Evolutionary conservation across 2,797 vertebrate genomes (phyloP), one percentile per base, ranked within the genome.

Genomic region (Philypnodon macrostomus): DNA sequence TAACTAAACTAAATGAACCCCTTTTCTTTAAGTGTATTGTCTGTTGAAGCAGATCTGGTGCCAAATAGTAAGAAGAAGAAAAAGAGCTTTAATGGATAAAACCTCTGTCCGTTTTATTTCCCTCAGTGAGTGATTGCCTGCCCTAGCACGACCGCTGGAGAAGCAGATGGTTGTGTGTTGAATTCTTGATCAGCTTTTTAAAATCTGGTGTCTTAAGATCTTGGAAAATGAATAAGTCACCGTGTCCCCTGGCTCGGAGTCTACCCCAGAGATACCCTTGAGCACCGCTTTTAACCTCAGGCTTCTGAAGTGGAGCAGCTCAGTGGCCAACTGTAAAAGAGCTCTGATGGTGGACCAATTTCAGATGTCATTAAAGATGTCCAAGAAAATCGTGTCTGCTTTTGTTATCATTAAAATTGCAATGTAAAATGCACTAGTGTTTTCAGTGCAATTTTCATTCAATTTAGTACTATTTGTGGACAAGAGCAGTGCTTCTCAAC

Each of bases 281-380:
- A 67, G 64, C 62, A 16, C 40, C 49, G 26, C 33, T 40, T 33
- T 58, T 74, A 67, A 79, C 61, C 75, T 68, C 52, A 53, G 46
- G 56, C 57, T 49, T 46, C 41, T 61, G 56, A 69, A 49, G 47
- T 17, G 7, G 29, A 64, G 49, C 46, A 50, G 55, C 61, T 63
- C 36, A 14, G 41, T 27, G 40, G 38, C 36, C 30, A 38, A 19
- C 19, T 35, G 34, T 42, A 47, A 52, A 58, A 66, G 26, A 58
- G 47, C 37, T 48, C 46, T 46, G 39, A 44, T 38, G 36, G 19
- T 57, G 63, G 50, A 33, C 52, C 3, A 18, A 23, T 63, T 63
- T 38, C 63, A 62, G 54, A 21, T 48, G 48, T 47, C 53, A 53
- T 70, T 67, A 65, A 58, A 66, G n/a, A n/a, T n/a, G n/a, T n/a